phyloP scores from a whole-genome alignment of 2,888 invertebrate genomes.

The Perizoma flavofasciatum region DNA sequence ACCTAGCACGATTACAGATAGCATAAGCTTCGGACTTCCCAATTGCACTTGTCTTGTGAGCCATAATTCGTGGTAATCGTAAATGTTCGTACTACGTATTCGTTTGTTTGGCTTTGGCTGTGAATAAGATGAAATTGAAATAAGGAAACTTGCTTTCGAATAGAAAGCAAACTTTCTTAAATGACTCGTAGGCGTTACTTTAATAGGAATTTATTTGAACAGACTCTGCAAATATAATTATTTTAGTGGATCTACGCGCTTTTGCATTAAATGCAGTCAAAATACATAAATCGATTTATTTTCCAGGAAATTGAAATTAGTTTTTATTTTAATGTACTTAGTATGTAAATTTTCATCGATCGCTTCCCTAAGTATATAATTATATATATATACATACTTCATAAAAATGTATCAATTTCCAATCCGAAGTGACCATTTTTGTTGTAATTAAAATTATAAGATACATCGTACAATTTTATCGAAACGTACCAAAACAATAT shows the following conservation, averaged over 20 bases:
- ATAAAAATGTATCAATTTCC: too few relatives aligned
- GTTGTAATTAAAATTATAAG: too few relatives aligned
- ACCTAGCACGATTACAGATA: conserved; percentile 3
- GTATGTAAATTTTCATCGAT: too few relatives aligned
- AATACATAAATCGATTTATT: neutral
- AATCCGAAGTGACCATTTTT: too few relatives aligned
- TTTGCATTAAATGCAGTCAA: neutral
- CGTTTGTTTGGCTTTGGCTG: conserved; percentile 3
- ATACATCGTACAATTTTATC: too few relatives aligned
- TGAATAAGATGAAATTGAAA: conserved; percentile 20
- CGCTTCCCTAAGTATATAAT: too few relatives aligned
- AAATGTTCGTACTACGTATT: conserved; percentile 6
- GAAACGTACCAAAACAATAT: too few relatives aligned
- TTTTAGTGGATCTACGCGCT: neutral
- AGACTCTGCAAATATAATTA: conserved; percentile 10
- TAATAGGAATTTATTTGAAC: conserved; percentile 13
- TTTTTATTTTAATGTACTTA: neutral
- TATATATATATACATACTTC: too few relatives aligned
- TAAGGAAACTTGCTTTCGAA: conserved; percentile 29
- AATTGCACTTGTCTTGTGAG: conserved; percentile 4
- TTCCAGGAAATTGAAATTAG: neutral
- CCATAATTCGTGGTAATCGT: conserved; percentile 18
- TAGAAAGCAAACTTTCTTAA: conserved; percentile 28
- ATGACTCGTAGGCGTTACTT: conserved; percentile 13
- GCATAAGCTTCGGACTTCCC: conserved; percentile 15